Conservation (phyloP, 2,113 vertebrate genomes). For the Catagonus wagneri region DNA sequence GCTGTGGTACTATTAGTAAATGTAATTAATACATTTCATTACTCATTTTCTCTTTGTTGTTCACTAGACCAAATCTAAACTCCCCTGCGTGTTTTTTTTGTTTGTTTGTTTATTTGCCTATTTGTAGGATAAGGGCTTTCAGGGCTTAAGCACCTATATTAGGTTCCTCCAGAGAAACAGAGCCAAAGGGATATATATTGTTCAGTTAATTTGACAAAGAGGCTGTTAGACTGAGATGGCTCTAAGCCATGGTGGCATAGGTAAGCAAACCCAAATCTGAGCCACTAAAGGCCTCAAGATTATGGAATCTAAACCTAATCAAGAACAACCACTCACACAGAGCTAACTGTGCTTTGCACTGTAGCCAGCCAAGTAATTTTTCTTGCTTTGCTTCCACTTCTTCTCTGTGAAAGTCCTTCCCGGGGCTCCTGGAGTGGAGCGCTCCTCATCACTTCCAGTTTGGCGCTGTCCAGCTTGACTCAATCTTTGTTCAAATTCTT, state of each 20-base stretch:
- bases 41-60: slow-evolving; percentile 7
- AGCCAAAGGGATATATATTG: background rate
- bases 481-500: background rate
- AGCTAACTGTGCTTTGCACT: background rate
- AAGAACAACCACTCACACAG: background rate
- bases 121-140: background rate
- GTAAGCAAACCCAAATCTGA: background rate
- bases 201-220: background rate
- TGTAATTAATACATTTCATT: background rate
- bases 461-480: background rate
- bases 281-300: background rate
- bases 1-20: background rate
- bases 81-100: background rate
- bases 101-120: background rate
- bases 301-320: background rate
- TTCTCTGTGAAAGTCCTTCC: background rate
- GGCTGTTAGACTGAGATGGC: background rate
- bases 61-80: background rate
- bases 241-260: background rate
- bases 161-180: background rate
- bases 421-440: background rate
- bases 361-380: background rate
- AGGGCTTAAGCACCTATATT: background rate
- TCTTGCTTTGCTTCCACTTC: background rate
- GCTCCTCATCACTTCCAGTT: background rate